phyloP scores from a whole-genome alignment of 2,888 invertebrate species.

The Carabus problematicus region DNA sequence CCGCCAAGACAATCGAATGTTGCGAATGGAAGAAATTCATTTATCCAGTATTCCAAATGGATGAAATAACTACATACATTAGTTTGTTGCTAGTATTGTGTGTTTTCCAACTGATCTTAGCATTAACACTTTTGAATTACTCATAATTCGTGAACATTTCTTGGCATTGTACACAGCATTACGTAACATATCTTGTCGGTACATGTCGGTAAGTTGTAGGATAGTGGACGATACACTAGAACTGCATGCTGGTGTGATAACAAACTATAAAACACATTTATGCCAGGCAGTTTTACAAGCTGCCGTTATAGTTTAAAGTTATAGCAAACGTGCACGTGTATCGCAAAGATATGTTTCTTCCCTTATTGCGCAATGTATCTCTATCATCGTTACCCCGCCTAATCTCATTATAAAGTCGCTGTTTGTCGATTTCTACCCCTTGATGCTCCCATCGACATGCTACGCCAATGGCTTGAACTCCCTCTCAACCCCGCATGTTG shows the following conservation, averaged over 20 bases:
- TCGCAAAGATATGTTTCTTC: constrained; percentile 26
- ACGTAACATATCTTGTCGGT: too few relatives aligned
- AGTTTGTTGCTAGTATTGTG: too few relatives aligned
- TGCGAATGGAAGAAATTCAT: constrained; percentile 21
- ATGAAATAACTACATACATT: background rate
- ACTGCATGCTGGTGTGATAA: too few relatives aligned
- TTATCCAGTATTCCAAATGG: constrained; percentile 8
- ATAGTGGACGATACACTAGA: too few relatives aligned
- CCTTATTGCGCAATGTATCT: background rate
- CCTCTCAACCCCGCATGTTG: constrained; percentile 19
- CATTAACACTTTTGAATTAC: too few relatives aligned
- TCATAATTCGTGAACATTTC: too few relatives aligned
- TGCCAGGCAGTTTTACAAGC: constrained; percentile 20
- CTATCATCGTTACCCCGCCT: constrained; percentile 21
- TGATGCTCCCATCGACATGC: constrained; percentile 13
- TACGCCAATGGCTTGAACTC: constrained; percentile 18
- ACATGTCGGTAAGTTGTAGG: too few relatives aligned
- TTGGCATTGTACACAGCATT: too few relatives aligned
- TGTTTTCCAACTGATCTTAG: too few relatives aligned
- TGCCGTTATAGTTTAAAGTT: constrained; percentile 19
- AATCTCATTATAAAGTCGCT: constrained; percentile 26
- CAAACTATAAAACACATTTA: too few relatives aligned
- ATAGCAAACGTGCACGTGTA: constrained; percentile 16
- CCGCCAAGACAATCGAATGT: constrained; percentile 27
- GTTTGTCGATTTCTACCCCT: constrained; percentile 16